Base-by-base conservation (phyloP, 2,113 vertebrate species). In the Lagopus muta region DNA sequence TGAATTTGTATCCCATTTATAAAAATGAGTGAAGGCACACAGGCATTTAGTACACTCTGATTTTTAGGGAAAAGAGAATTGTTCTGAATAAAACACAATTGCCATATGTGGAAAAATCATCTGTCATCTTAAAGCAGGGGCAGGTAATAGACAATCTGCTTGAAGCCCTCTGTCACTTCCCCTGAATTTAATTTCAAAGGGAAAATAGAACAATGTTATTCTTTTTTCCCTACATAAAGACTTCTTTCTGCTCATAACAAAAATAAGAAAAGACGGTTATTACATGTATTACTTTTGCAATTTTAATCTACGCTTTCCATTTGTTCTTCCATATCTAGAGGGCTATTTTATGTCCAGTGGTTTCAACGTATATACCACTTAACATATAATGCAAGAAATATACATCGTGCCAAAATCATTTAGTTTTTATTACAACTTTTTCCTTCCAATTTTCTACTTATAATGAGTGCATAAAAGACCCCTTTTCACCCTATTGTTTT, bases 401-500 rank as follows among this genome's bases (percentile, higher is more conserved):
- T 69, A 88, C 40, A 87, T 52, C 2, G 13, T 95, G 86, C 96
- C 94, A 97, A 96, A 97, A 97, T 95, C 27, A 96, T 87, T 96
- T 95, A 92, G 90, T 94, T 97, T 96, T 97, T 95, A 97, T 96
- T 96, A 94, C 93, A 96, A 97, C 92, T 95, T 97, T 96, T 96
- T 92, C 89, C 92, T 94, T 97, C 76, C 92, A 97, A 97, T 97
- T 98, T 98, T 97, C 96, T 96, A 87, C 95, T 97, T 97, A 91
- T 97, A 97, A 98, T 97, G 95, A 97, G 94, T 94, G 95, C 97
- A 96, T 98, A 96, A 97, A 98, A 97, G 93, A 94, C 93, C 94
- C 85, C 86, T 96, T 96, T 97, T 97, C 95, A 97, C 96, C 88
- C 93, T 96, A 97, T 98, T 98, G 97, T 98, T 98, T 98, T 98